Percentiles rank a stretch among this genome's conserved stretches.
These are phyloP conservation scores for Gyps fulvus DNA, from an alignment of 2,113 vertebrate genomes.

Conservation along the genomic window DNA sequence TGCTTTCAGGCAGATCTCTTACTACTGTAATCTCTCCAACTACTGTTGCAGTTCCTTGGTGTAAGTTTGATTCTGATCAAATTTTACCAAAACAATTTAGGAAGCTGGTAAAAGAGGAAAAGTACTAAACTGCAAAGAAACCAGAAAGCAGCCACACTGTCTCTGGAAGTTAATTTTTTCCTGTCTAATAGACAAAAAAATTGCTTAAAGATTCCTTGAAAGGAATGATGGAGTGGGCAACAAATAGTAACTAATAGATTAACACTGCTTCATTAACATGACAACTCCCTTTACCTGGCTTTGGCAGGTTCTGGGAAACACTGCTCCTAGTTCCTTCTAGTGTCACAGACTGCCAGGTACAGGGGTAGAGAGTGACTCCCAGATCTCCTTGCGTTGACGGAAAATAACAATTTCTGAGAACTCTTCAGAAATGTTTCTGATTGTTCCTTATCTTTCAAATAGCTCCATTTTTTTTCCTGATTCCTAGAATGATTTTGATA, in stretches of 20 bases:
- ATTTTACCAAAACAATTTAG: neutral
- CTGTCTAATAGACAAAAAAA: neutral
- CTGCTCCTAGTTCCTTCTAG: neutral
- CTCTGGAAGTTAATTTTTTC: neutral
- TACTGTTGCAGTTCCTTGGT: neutral
- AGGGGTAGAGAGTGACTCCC: neutral
- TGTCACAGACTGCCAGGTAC: neutral
- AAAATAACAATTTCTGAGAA: neutral
- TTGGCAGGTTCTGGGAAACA: neutral
- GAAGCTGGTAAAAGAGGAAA: neutral
- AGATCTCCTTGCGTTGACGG: neutral
- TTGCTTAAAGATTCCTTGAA: neutral
- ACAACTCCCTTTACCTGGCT: neutral
- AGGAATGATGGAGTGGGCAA: neutral
- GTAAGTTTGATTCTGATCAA: neutral
- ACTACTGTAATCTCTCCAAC: neutral
- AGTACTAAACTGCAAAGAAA: neutral
- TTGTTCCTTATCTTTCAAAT: neutral
- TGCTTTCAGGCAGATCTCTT: neutral
- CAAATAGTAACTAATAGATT: neutral
- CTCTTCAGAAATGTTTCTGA: neutral
- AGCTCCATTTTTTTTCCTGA: neutral
- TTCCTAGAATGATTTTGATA: neutral
- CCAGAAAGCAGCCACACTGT: neutral
- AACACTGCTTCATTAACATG: neutral